These are phyloP conservation scores for Lophius americanus DNA, from an alignment of 2,797 vertebrate genomes.

Conservation along the genomic window DNA sequence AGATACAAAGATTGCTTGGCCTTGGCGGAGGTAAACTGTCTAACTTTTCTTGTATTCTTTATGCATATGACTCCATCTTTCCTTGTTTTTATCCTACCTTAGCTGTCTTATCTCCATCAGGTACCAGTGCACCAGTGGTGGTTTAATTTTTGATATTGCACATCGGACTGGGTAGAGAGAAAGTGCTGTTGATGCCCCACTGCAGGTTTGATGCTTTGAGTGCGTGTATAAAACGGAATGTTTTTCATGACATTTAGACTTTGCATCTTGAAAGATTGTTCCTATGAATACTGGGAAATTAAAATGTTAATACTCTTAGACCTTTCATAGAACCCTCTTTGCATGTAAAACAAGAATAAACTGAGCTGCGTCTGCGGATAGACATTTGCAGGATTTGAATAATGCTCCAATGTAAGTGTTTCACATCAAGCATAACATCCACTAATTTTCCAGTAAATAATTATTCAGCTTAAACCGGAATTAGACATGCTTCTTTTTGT, in stretches of 20 bases:
- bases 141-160: too few species aligned
- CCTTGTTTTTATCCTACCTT: too few species aligned
- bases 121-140: too few species aligned
- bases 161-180: too few species aligned
- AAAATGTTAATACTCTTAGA: conserved; percentile 30
- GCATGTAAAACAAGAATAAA: conserved; percentile 19
- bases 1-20: too few species aligned
- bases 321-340: conserved; percentile 24
- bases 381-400: conserved; percentile 53
- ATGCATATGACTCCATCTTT: too few species aligned
- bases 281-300: conserved; percentile 17
- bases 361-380: conserved; percentile 31
- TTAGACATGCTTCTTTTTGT: conserved; percentile 52
- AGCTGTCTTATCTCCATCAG: too few species aligned
- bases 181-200: too few species aligned
- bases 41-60: too few species aligned
- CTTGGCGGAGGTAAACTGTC: too few species aligned
- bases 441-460: conserved; percentile 50
- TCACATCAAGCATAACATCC: conserved; percentile 44
- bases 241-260: conserved; percentile 7
- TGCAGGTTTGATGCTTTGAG: background rate
- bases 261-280: conserved; percentile 8
- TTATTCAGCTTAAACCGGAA: conserved; percentile 53
- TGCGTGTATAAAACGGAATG: conserved; percentile 1
- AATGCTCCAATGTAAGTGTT: conserved; percentile 40